Base-by-base conservation (phyloP, 2,113 vertebrate species). In the Heteronetta atricapilla region DNA sequence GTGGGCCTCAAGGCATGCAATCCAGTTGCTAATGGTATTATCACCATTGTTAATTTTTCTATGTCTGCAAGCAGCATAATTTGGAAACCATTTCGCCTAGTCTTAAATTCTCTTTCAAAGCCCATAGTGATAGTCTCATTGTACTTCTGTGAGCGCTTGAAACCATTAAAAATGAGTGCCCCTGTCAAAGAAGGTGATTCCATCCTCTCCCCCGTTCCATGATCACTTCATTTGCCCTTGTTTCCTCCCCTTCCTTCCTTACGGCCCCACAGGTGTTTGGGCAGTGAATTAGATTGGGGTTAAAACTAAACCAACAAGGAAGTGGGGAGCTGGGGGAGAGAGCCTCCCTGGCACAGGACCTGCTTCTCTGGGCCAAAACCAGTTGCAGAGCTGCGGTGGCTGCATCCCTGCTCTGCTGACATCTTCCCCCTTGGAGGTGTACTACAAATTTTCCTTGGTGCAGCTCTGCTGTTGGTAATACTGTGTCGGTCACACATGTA, bases 291-390 rank as follows among this genome's bases (percentile, higher is more conserved):
- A 63, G 34, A 33, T 1, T 0, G 1, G 12, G 4, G 4, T 38
- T 86, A 73, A 62, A 86, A 86, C 19, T 52, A 70, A 78, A 50
- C 14, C 36, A 46, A 42, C 14, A 22, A 21, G 13, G 52, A 84
- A 82, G 7, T 3, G 14, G 25, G 2, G 4, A 64, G 68, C 63
- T 0, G 55, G 42, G 34, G 29, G 21, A 78, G 46, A 70, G n/a
- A 13, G 6, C 10, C 63, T 78, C 1, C 0, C 8, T 34, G 52
- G 25, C 0, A 0, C n/a, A 56, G 42, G 34, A 18, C 8, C 56
- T 84, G 7, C 22, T 92, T 82, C 29, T 29, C 7, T 0, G 10
- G 42, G 42, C 6, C 33, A 33, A 68, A 60, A 6, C 7, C 6
- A 9, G 44, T 58, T 68, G 53, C 21, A 25, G 44, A 34, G 13